These are phyloP conservation scores for Ammospiza caudacuta DNA, from an alignment of 2,113 vertebrate species.

Conservation along the genomic window DNA sequence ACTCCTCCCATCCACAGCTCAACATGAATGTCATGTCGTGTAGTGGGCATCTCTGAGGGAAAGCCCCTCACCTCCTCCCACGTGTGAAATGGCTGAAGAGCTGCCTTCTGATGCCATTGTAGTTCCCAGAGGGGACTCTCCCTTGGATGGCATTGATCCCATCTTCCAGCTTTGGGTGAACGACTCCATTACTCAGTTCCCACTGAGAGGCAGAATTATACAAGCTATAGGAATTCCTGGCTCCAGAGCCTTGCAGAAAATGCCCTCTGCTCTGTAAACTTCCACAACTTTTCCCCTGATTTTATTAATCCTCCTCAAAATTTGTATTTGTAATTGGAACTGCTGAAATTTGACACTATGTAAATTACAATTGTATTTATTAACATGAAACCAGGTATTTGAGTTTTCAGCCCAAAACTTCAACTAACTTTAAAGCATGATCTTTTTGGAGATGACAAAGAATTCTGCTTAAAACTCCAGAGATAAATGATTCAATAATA, in stretches of 20 bases:
- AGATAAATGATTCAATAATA: background rate
- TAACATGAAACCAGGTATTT: background rate
- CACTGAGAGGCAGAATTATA: background rate
- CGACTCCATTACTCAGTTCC: background rate
- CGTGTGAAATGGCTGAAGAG: background rate
- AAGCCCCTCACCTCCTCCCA: background rate
- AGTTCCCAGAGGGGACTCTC: background rate
- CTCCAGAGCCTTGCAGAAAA: background rate
- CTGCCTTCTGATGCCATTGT: background rate
- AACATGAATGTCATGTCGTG: background rate
- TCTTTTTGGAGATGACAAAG: background rate
- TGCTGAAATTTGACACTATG: background rate
- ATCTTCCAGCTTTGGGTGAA: background rate
- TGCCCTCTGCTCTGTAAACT: background rate
- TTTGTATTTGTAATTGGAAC: background rate
- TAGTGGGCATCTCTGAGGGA: background rate
- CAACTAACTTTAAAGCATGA: background rate
- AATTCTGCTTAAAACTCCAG: background rate
- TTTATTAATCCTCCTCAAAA: background rate
- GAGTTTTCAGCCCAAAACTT: background rate
- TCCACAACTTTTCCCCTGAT: accelerated
- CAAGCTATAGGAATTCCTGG: background rate
- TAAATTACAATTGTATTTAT: background rate
- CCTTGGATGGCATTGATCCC: background rate
- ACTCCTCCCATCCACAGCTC: background rate